Conservation (phyloP, 1,140 invertebrate species). For the Bombus impatiens region DNA sequence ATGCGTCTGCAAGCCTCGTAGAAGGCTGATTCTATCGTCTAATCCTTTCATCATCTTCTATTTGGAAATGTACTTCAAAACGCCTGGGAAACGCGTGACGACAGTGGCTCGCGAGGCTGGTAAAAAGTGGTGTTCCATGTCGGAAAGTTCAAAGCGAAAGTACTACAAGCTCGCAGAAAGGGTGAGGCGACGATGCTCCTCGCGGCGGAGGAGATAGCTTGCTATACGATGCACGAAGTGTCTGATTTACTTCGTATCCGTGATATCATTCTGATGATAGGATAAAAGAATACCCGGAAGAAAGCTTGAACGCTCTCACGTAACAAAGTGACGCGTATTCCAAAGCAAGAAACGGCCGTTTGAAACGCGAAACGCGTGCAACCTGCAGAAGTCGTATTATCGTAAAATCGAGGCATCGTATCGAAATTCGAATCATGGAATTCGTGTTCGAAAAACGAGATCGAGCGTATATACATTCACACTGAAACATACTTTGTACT, state of each 20-base stretch:
- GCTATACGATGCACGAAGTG: too few relatives aligned
- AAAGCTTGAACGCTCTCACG: not conserved
- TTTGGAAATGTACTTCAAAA: conserved; percentile 68
- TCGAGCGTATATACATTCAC: not conserved
- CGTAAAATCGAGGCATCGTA: not conserved
- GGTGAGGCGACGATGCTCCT: conserved; percentile 16
- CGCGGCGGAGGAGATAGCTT: not conserved
- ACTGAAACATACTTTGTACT: not conserved
- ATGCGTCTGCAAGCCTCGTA: conserved; percentile 34
- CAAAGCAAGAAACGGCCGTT: not conserved
- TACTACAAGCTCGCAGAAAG: conserved; percentile 63
- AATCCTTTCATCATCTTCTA: conserved; percentile 77
- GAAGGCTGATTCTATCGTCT: conserved; percentile 19
- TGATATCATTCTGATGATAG: not conserved
- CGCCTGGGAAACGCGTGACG: conserved; percentile 59
- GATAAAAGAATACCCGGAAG: too few relatives aligned
- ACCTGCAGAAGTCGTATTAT: not conserved
- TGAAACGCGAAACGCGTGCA: not conserved
- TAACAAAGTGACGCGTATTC: not conserved
- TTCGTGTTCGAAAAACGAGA: not conserved
- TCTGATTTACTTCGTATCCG: not conserved
- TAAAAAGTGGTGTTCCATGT: conserved; percentile 69
- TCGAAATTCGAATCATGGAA: not conserved
- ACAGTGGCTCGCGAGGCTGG: conserved; percentile 71
- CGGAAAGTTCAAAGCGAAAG: conserved; percentile 55